phyloP scores from a whole-genome alignment of 2,113 vertebrate species.

The Madoqua kirkii region DNA sequence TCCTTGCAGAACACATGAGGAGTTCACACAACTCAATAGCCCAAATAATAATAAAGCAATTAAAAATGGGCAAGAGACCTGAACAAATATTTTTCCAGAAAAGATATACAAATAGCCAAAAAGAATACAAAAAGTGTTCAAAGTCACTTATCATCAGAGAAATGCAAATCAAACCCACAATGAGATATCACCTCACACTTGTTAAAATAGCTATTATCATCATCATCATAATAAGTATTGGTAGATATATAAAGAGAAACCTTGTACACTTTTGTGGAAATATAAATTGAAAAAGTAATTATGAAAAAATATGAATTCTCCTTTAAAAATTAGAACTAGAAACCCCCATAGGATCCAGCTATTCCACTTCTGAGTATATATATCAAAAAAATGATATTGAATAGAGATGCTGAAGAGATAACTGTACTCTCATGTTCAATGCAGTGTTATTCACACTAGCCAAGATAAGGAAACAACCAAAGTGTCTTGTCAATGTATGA shows the following conservation, averaged over 20 bases:
- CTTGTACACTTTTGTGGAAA: not conserved
- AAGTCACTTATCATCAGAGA: not conserved
- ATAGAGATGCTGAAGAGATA: not conserved
- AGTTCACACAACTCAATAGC: not conserved
- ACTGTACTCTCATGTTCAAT: not conserved
- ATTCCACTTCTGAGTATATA: not conserved
- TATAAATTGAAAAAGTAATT: not conserved
- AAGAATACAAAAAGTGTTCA: not conserved
- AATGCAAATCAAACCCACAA: not conserved
- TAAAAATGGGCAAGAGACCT: not conserved
- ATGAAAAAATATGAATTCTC: not conserved
- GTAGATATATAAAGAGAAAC: not conserved
- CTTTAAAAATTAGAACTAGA: not conserved
- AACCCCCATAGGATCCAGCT: not conserved
- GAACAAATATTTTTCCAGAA: not conserved
- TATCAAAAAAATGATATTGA: not conserved
- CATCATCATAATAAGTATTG: not conserved
- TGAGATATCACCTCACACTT: not conserved
- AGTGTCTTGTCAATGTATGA: not conserved
- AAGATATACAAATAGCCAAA: not conserved
- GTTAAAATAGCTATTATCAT: not conserved
- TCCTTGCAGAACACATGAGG: not conserved
- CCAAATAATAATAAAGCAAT: not conserved
- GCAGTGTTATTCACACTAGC: not conserved
- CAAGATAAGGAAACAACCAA: not conserved